A percentile compares a stretch with the other conserved stretches of the same genome.
Evolutionary conservation across 2,113 vertebrate species (phyloP).

Genomic region (Cavia aperea): DNA sequence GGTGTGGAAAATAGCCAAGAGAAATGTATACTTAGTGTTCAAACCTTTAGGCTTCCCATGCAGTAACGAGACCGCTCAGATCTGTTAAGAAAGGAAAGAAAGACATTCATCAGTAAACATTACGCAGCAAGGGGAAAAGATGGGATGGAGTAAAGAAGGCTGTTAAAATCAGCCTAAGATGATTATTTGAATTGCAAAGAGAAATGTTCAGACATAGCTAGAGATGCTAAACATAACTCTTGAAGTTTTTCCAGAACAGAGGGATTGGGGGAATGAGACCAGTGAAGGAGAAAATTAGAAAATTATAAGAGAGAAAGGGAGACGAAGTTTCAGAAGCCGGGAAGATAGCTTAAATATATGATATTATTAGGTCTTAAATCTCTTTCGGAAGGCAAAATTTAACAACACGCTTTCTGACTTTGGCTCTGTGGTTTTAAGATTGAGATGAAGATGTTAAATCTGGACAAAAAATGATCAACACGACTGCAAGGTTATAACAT

Average conservation of each 20-base stretch:
- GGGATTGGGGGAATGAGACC: constrained; percentile 60
- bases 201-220: constrained; percentile 56
- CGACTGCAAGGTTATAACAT: background rate
- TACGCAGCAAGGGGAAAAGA: constrained; percentile 59
- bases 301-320: constrained; percentile 64
- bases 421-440: constrained; percentile 34
- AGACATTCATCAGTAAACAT: constrained; percentile 66
- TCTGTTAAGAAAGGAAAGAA: constrained; percentile 54
- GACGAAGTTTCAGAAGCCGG: constrained; percentile 53
- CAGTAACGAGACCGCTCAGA: constrained; percentile 49
- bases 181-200: constrained; percentile 68
- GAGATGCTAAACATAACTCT: constrained; percentile 60
- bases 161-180: constrained; percentile 56
- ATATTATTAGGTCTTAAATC: constrained; percentile 63
- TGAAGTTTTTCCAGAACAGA: constrained; percentile 67
- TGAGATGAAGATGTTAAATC: constrained; percentile 31
- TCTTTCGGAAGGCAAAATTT: constrained; percentile 52
- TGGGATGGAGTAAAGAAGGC: constrained; percentile 49
- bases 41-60: constrained; percentile 38
- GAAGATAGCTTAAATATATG: constrained; percentile 56
- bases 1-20: constrained; percentile 67
- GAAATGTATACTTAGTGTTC: constrained; percentile 57
- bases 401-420: constrained; percentile 16
- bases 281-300: constrained; percentile 71
- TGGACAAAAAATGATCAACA: constrained; percentile 25